Evolutionary conservation across 2,113 vertebrate species (phyloP), one percentile per base, ranked within the genome.

Genomic region (Lanius ludovicianus): DNA sequence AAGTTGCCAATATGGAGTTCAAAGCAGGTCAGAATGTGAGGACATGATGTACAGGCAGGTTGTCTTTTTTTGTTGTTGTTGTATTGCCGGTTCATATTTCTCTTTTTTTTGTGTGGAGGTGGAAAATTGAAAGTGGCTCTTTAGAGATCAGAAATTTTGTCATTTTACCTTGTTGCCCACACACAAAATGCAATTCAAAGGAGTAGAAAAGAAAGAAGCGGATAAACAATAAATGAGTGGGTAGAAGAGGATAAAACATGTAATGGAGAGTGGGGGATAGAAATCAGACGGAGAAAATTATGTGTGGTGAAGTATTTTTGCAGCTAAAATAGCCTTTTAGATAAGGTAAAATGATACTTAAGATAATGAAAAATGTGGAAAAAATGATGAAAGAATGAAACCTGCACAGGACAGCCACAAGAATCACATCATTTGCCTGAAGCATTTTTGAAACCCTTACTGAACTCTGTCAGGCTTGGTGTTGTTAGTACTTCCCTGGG

Each of bases 101-200:
- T 68, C 20, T 49, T 11, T 76, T 68, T 79, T 89, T 28, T 73
- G 20, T 81, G 27, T 80, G 73, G 89, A 87, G 50, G 55, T 65
- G 39, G 67, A 63, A 89, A 89, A 93, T 49, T 74, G 50, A 90
- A 93, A 93, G 46, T 17, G 44, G 52, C 11, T 94, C 33, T 95
- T 89, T 28, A 49, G 47, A 85, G 55, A 79, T 68, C 47, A 92
- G 52, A 86, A 93, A 89, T 82, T 41, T 74, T 89, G 73, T 90
- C 55, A 76, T 92, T 94, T 84, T 89, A 67, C 20, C 85, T 92
- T 77, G 27, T 90, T 93, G 62, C 67, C 76, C 49, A 83, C 73
- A 83, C 70, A 92, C 0, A 2, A 68, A 91, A 83, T 57, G 24
- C 50, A 91, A 35, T 77, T 88, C 56, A 96, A 81, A 62, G 50